Evolutionary conservation across 2,888 invertebrate species (phyloP).

Genomic region (Branchipolynoe longqiensis): DNA sequence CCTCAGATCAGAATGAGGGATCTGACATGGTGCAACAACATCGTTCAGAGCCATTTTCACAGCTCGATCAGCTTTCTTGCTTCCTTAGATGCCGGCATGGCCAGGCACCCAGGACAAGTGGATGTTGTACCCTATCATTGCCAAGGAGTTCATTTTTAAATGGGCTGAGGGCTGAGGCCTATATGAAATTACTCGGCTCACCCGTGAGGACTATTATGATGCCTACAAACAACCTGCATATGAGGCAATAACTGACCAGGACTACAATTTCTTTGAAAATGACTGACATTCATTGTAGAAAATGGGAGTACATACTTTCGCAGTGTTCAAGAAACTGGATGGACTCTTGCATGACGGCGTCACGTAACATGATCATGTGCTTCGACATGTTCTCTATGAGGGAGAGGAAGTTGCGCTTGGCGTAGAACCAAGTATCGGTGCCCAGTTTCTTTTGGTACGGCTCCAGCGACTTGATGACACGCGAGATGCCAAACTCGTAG

Average conservation of each 20-base stretch:
- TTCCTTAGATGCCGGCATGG: no score
- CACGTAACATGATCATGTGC: constrained; percentile 93
- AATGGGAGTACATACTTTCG: constrained; percentile 84
- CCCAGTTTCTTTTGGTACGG: constrained; percentile 96
- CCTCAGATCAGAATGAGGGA: no score
- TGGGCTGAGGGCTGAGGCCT: no score
- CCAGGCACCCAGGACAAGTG: no score
- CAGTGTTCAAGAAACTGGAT: constrained; percentile 94
- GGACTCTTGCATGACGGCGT: constrained; percentile 93
- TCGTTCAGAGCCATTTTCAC: no score
- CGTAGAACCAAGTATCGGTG: constrained; percentile 99
- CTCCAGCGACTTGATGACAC: constrained; percentile 97
- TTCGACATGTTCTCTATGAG: constrained; percentile 94
- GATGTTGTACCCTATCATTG: no score
- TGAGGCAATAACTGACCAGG: neutral
- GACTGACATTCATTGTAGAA: no score
- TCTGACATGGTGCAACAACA: no score
- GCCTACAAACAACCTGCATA: neutral
- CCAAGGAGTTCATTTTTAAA: no score
- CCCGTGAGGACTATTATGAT: neutral
- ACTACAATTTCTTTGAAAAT: neutral
- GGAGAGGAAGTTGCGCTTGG: constrained; percentile 97
- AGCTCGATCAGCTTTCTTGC: no score
- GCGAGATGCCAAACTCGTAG: constrained; percentile 98
- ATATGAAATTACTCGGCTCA: neutral